These are phyloP conservation scores for Rhagonycha fulva DNA, from an alignment of 2,888 invertebrate species.

Conservation along the genomic window DNA sequence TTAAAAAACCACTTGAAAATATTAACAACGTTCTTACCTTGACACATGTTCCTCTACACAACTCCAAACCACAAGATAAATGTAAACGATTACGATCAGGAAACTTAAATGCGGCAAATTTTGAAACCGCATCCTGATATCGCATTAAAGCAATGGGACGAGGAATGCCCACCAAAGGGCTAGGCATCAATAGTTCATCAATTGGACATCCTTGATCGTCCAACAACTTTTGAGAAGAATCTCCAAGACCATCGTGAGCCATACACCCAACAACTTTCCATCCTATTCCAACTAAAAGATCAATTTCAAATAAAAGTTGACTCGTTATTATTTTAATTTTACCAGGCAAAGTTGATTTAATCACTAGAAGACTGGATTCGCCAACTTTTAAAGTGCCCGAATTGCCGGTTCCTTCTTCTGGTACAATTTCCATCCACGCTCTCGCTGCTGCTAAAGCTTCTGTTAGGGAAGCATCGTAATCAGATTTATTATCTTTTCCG, in stretches of 20 bases:
- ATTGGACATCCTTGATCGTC: conserved; percentile 77
- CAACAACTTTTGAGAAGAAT: conserved; percentile 73
- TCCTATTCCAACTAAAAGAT: conserved; percentile 68
- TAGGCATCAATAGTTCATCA: conserved; percentile 67
- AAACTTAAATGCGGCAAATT: conserved; percentile 82
- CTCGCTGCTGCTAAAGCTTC: conserved; percentile 55
- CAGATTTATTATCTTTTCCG: conserved; percentile 51
- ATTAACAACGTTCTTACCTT: conserved; percentile 54
- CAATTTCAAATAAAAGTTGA: conserved; percentile 35
- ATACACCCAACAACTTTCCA: conserved; percentile 76
- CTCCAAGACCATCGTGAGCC: conserved; percentile 78
- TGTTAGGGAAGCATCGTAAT: conserved; percentile 27
- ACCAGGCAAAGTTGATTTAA: conserved; percentile 69
- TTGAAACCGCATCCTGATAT: conserved; percentile 58
- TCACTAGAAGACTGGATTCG: conserved; percentile 69
- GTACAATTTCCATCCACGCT: conserved; percentile 72
- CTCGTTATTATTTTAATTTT: conserved; percentile 9
- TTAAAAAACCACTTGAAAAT: neutral
- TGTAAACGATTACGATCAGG: conserved; percentile 79
- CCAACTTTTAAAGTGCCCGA: conserved; percentile 71
- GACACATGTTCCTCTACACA: conserved; percentile 75
- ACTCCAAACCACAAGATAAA: conserved; percentile 74
- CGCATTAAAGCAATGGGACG: conserved; percentile 49
- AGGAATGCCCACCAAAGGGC: conserved; percentile 54
- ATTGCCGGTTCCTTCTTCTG: conserved; percentile 50